Conservation (phyloP, 2,797 vertebrate species). For the Manis pentadactyla region DNA sequence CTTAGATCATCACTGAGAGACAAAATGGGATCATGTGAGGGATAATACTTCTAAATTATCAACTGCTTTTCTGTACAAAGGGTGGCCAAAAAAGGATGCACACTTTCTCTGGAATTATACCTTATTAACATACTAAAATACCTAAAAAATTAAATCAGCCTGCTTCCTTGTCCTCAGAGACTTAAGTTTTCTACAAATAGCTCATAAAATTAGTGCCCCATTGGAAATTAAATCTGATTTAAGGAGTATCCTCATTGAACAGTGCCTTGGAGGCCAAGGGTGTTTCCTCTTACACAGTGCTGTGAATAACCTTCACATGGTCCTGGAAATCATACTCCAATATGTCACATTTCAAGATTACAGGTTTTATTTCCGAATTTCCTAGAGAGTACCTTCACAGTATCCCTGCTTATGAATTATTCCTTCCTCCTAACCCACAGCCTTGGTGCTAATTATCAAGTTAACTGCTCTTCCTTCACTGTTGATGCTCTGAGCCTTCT, state of each 20-base stretch:
- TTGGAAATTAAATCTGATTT: constrained; percentile 46
- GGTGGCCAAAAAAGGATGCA: constrained; percentile 25
- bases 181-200: constrained; percentile 36
- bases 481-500: neutral
- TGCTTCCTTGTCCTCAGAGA: constrained; percentile 31
- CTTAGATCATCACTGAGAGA: constrained; percentile 44
- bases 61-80: constrained; percentile 19
- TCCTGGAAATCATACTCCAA: neutral
- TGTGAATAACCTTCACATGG: neutral
- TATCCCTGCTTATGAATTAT: neutral
- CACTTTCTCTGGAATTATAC: constrained; percentile 20
- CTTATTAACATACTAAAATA: constrained; percentile 46
- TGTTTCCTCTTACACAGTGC: constrained; percentile 41
- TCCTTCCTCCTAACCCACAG: neutral
- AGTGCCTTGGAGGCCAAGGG: neutral
- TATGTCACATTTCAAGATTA: neutral
- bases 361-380: neutral
- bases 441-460: neutral
- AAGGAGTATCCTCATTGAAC: constrained; percentile 7
- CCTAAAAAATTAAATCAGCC: constrained; percentile 47
- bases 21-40: constrained; percentile 70
- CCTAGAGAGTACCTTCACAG: neutral
- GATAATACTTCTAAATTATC: constrained; percentile 58
- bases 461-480: neutral
- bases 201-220: neutral